Base-by-base conservation (phyloP, 2,113 vertebrate genomes). In the Porphyrio hochstetteri region DNA sequence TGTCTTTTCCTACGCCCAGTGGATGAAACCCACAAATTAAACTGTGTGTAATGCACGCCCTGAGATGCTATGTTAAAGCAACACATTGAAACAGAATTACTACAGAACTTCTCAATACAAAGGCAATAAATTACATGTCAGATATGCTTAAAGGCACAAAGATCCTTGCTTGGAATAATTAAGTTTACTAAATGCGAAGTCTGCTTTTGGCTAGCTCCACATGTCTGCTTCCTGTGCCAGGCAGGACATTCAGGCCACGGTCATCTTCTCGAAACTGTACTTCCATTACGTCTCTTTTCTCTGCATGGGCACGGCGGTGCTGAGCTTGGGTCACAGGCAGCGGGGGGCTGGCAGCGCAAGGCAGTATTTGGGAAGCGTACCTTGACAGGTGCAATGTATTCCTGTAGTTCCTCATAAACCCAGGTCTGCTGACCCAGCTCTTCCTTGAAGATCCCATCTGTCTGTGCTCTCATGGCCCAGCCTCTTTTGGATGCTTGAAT, bases 381-480 rank as follows among this genome's bases (percentile, higher is more conserved):
- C 9, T 52, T 61, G 42, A n/a, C 29, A 74, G 72, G 55, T 69
- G 10, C 35, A 69, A 21, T 7, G 2, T 28, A 24, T 42, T 65
- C 42, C 23, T 48, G 15, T 52, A 38, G 36, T 42, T 86, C 42
- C 25, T 50, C 9, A 7, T 64, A 86, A 53, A 72, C 20, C 17
- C 57, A 68, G 50, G n/a, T 59, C 23, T 82, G 38, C 63, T 91
- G 50, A 40, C 24, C 33, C 59, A 53, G 0, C 33, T 56, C 25
- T 56, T 88, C 48, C 57, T 11, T 0, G 0, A 77, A 25, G 48
- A 56, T 16, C 27, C 50, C 1, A 1, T 61, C 53, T 68, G 3
- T 13, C 44, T 52, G 29, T 61, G 38, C 10, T 7, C 31, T 83
- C 9, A 2, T 67, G 72, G 83, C 59, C 35, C 63, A 80, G 61